phyloP scores from a whole-genome alignment of 2,888 invertebrate genomes.

The Rhaphigaster nebulosa region DNA sequence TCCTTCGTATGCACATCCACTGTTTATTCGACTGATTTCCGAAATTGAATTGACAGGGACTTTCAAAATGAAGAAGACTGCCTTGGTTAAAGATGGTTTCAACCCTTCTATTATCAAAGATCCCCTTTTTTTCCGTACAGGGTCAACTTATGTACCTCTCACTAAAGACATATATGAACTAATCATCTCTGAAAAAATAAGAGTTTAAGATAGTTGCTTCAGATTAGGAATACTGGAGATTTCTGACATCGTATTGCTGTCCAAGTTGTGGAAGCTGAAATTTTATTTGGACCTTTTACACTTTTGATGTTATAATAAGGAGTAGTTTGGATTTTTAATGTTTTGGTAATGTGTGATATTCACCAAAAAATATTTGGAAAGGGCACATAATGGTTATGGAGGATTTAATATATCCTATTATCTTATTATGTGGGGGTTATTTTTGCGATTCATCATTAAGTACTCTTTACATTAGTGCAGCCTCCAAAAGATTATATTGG shows the following conservation, averaged over 20 bases:
- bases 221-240: neutral
- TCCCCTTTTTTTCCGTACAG: constrained; percentile 71
- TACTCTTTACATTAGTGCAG: neutral
- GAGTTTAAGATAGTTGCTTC: constrained; percentile 42
- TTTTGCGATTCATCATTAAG: neutral
- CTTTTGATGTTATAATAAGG: neutral
- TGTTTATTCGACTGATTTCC: constrained; percentile 85
- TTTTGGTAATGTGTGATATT: neutral
- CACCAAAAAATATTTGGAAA: neutral
- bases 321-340: neutral
- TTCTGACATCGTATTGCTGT: constrained; percentile 10
- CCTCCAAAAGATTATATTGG: neutral
- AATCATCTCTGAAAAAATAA: constrained; percentile 68
- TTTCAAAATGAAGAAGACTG: constrained; percentile 92
- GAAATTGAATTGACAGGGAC: constrained; percentile 88
- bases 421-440: neutral
- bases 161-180: constrained; percentile 71
- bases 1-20: constrained; percentile 88
- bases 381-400: neutral
- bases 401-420: too few relatives aligned
- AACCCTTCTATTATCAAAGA: constrained; percentile 76
- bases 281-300: constrained; percentile 6
- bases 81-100: constrained; percentile 88
- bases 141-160: constrained; percentile 69
- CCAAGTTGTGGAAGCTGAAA: neutral